Evolutionary conservation across 1,140 invertebrate species (phyloP).

Genomic region (Caenorhabditis brenneri): DNA sequence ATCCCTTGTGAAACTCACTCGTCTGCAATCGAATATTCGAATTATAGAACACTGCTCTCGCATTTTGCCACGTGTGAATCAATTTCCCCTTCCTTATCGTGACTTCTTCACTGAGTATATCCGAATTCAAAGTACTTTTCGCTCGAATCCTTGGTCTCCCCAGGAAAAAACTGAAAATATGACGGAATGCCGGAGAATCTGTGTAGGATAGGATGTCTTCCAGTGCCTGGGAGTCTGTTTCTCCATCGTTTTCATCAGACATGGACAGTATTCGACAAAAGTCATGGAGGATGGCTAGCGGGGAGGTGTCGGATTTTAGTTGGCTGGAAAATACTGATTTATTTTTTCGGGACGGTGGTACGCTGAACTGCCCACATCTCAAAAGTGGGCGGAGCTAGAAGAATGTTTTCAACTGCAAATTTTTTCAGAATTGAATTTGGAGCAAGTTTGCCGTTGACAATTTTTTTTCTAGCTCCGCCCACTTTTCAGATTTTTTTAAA

Average conservation of each 20-base stretch:
- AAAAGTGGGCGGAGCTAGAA: too few species aligned
- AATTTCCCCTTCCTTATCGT: neutral
- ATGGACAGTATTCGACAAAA: constrained; percentile 18
- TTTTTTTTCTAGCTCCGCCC: too few species aligned
- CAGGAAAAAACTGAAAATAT: constrained; percentile 25
- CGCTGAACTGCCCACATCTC: too few species aligned
- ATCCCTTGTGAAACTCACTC: neutral
- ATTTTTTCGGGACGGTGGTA: neutral
- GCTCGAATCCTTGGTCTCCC: neutral
- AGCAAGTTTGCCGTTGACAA: too few species aligned
- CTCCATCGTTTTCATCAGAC: neutral
- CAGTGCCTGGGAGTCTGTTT: neutral
- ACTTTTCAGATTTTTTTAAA: too few species aligned
- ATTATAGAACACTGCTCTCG: constrained; percentile 19
- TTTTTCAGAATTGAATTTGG: too few species aligned
- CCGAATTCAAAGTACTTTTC: neutral
- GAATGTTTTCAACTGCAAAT: too few species aligned
- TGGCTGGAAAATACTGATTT: neutral
- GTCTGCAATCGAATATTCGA: constrained; percentile 19
- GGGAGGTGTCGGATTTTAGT: constrained; percentile 22
- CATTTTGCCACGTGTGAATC: constrained; percentile 24
- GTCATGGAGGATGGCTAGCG: neutral
- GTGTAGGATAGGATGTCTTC: neutral
- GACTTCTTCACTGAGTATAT: constrained; percentile 14
- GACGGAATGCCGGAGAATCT: neutral